Evolutionary conservation across 2,888 invertebrate species (phyloP).

Genomic region (Stenolophus ochropezus): DNA sequence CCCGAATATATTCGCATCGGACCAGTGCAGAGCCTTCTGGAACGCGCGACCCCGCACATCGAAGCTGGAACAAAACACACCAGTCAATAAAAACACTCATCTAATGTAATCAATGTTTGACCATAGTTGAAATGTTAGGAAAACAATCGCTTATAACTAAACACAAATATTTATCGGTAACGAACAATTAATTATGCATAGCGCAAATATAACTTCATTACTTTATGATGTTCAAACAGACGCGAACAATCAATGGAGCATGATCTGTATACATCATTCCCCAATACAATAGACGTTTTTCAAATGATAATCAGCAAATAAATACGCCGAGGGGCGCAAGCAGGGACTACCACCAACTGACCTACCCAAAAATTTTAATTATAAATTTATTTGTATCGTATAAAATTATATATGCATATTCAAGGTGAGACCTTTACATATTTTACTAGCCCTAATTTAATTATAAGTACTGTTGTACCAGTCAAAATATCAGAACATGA

Average conservation of each 20-base stretch:
- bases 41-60: conserved; percentile 89
- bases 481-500: too few relatives aligned
- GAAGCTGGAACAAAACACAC: conserved; percentile 78
- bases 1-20: conserved; percentile 88
- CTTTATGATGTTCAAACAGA: conserved; percentile 14
- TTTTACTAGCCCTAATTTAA: too few relatives aligned
- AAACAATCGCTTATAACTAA: conserved; percentile 24
- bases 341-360: too few relatives aligned
- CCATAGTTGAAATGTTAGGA: conserved; percentile 16
- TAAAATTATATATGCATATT: too few relatives aligned
- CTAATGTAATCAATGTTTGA: conserved; percentile 25
- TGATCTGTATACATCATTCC: background rate
- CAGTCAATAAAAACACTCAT: background rate
- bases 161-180: conserved; percentile 36
- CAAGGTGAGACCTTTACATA: too few relatives aligned
- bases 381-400: too few relatives aligned
- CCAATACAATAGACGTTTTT: background rate
- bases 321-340: too few relatives aligned
- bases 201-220: conserved; percentile 26
- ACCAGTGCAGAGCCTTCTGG: conserved; percentile 88
- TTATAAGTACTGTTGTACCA: too few relatives aligned
- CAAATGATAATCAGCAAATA: too few relatives aligned
- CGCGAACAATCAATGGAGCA: conserved; percentile 8
- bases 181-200: conserved; percentile 10
- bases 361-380: too few relatives aligned